Evolutionary conservation across 2,113 vertebrate species (phyloP), one percentile per base, ranked within the genome.

Genomic region (Camarhynchus parvulus): DNA sequence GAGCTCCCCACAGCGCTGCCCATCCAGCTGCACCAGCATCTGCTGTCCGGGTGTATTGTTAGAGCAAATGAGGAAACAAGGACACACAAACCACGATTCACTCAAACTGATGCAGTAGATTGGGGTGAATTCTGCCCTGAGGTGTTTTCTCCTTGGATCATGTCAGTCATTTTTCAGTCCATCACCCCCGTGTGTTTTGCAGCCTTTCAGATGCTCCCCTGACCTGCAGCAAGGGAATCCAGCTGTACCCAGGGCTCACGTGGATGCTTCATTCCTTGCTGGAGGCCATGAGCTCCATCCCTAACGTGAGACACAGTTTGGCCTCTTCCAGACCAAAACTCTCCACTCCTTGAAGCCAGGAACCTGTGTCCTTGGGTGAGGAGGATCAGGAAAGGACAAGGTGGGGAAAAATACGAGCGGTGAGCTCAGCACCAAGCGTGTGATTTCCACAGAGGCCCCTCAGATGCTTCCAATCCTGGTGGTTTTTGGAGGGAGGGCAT

Each of bases 381-480:
- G 93, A 96, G 90, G 73, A 82, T 87, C 90, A 90, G 81, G 72
- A 87, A 84, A 82, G 90, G 89, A 95, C 52, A 50, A 52, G 41
- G 52, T 28, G 13, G 55, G 72, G n/a, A 67, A 82, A 95, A 97
- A 94, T 81, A 86, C 4, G 25, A 95, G 25, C 74, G 27, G 93
- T 90, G 82, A 96, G 90, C 83, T 94, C 85, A 85, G 87, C 35
- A 70, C 42, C 56, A n/a, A 58, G 42, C 2, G n/a, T 77, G 59
- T 74, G 87, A 89, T 88, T 96, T 95, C 84, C 73, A 47, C 18
- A 55, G 94, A 93, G 62, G 90, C 81, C 90, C 64, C 93, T 93
- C 67, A n/a, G 72, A 72, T 72, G 19, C 89, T 94, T 77, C 93
- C 90, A 89, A 15, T 77, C 56, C 66, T 70, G 19, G 31, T 61